Base-by-base conservation (phyloP, 2,113 vertebrate species). In the Mesitornis unicolor region DNA sequence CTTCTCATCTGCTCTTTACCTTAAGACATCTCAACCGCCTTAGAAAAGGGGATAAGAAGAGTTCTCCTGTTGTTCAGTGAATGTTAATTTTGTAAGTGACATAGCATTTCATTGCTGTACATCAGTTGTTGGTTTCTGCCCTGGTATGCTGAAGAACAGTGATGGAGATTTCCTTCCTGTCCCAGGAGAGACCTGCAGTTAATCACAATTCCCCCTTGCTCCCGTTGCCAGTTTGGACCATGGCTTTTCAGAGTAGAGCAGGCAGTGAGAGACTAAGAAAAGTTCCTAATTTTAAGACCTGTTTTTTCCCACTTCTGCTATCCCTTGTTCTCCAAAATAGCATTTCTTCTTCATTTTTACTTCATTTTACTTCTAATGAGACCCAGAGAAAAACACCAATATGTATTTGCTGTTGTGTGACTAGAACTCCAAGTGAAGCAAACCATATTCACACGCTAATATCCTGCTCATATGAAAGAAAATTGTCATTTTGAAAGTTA, bases 311-410 rank as follows among this genome's bases (percentile, higher is more conserved):
- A 65, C 59, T 94, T 89, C 77, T 89, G 43, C 74, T 93, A 29
- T 83, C 95, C 54, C 50, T 86, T 81, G 19, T 70, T 85, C 71
- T 89, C 38, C 75, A 91, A 60, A 91, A 70, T 7, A 69, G 6
- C 17, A 33, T 80, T 24, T 89, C 73, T 75, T 78, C 80, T 50
- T 74, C 43, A 51, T 83, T 91, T 89, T 84, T 61, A 47, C 56
- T 94, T 93, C 50, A 80, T 91, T 89, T 84, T 61, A 47, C 56
- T 94, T 93, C 50, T 56, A 83, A 68, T 74, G 50, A 93, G 50
- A 57, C 42, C 38, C 69, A 35, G 17, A 29, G 50, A 84, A 63
- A 61, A 42, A 0, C 5, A 79, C 9, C 12, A 16, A 13, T 63
- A 47, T 48, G 5, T 77, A 22, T 77, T 92, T 83, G 51, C 56